These are phyloP conservation scores for Columba janthina DNA, from an alignment of 2,113 vertebrate species.

Conservation along the genomic window DNA sequence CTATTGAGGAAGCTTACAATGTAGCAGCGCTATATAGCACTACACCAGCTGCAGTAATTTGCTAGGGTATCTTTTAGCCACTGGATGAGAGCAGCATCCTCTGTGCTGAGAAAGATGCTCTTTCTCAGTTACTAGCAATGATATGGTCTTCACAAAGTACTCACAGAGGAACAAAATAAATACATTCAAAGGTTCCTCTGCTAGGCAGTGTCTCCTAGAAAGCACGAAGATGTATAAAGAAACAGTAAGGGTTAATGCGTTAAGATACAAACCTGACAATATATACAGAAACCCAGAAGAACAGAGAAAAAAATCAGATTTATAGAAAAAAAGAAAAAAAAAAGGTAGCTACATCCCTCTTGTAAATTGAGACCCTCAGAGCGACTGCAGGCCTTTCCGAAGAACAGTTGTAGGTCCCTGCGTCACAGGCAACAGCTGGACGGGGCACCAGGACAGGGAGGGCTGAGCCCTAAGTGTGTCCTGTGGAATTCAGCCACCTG, in stretches of 20 bases:
- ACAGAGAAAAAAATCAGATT: background rate
- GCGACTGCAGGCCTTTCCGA: background rate
- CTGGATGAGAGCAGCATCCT: background rate
- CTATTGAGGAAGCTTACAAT: background rate
- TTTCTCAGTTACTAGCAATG: background rate
- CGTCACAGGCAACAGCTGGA: background rate
- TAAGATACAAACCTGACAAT: background rate
- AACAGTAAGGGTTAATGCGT: background rate
- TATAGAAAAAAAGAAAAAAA: background rate
- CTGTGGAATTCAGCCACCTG: background rate
- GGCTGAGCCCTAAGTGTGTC: background rate
- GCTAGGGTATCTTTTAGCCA: background rate
- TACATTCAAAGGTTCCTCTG: background rate
- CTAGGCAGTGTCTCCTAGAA: background rate
- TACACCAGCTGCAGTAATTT: background rate
- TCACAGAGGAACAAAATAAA: background rate
- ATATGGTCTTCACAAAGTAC: background rate
- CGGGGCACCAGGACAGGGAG: background rate
- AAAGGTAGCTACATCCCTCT: background rate
- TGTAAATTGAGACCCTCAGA: background rate
- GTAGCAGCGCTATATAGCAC: background rate
- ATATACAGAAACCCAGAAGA: background rate
- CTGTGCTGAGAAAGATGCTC: background rate
- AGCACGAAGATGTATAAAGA: background rate
- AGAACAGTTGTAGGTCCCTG: accelerated